These are phyloP conservation scores for Sebastes vulpes DNA, from an alignment of 2,797 vertebrate genomes.

Conservation along the genomic window DNA sequence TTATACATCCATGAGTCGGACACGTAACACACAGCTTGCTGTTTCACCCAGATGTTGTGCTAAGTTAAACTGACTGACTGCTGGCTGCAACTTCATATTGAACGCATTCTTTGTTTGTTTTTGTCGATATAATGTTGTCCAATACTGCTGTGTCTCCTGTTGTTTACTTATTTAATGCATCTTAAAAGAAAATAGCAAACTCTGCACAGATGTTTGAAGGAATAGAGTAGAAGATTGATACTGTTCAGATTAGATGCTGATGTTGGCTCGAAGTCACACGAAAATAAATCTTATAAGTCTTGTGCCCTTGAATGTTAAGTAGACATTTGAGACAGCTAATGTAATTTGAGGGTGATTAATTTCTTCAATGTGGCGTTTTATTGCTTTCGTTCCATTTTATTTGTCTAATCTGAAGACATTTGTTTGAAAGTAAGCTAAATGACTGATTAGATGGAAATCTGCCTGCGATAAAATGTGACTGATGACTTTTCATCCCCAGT, in stretches of 20 bases:
- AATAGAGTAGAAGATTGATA: background rate
- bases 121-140: background rate
- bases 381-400: background rate
- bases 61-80: background rate
- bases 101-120: background rate
- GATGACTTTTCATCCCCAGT: constrained; percentile 21
- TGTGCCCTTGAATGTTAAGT: constrained; percentile 14
- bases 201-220: background rate
- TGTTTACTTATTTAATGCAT: background rate
- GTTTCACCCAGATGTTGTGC: background rate
- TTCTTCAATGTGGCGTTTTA: background rate
- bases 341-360: constrained; percentile 5
- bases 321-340: constrained; percentile 8
- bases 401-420: constrained; percentile 16
- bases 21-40: background rate
- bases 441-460: constrained; percentile 11
- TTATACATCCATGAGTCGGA: too few species aligned
- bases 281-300: background rate
- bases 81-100: background rate
- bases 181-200: background rate
- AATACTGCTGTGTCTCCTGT: background rate
- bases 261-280: background rate
- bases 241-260: background rate
- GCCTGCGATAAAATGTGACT: constrained; percentile 27
- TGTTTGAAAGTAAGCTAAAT: constrained; percentile 15